Evolutionary conservation across 2,113 vertebrate genomes (phyloP), one percentile per base, ranked within the genome.

Genomic region (Neotragus moschatus): DNA sequence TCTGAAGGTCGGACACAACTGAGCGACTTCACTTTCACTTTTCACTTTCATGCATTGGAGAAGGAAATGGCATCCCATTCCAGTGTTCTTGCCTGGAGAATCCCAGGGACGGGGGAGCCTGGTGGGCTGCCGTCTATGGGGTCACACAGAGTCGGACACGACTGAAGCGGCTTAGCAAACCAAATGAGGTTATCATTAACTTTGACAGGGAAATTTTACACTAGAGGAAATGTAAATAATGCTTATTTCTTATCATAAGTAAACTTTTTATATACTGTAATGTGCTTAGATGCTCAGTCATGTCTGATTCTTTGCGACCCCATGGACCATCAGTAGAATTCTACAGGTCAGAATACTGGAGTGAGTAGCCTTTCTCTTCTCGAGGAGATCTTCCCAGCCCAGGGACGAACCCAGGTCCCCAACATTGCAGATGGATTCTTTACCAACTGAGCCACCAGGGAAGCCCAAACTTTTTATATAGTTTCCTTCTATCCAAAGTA

Each of bases 321-420:
- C 19, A 6, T 70, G 21, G 36, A 39, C 5, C n/a, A 39, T 70
- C 19, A 39, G 2, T 70, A n/a, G n/a, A 39, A 39, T 39, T 70
- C 2, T 70, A 12, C 11, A 12, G 19, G n/a, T 36, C 66, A 70
- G n/a, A 70, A 70, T 70, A 39, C n/a, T 70, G 19, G 19, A 39
- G 19, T 39, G n/a, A n/a, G 2, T 39, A 70, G 5, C n/a, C 66
- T 39, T 70, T 70, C n/a, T n/a, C n/a, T 70, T 39, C n/a, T 70
- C 66, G n/a, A 70, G n/a, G 19, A 36, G n/a, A 70, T 70, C n/a
- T 39, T 70, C n/a, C 66, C n/a, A 39, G 5, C 36, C n/a, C 19
- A 6, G 1, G n/a, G 19, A 70, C 0, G 0, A 70, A 12, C 19
- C n/a, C 66, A 70, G 10, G n/a, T 12, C 66, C 66, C n/a, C 0